A percentile compares a stretch with the other conserved stretches of the same genome.
phyloP scores from a whole-genome alignment of 2,797 vertebrate genomes.

The Antrozous pallidus region DNA sequence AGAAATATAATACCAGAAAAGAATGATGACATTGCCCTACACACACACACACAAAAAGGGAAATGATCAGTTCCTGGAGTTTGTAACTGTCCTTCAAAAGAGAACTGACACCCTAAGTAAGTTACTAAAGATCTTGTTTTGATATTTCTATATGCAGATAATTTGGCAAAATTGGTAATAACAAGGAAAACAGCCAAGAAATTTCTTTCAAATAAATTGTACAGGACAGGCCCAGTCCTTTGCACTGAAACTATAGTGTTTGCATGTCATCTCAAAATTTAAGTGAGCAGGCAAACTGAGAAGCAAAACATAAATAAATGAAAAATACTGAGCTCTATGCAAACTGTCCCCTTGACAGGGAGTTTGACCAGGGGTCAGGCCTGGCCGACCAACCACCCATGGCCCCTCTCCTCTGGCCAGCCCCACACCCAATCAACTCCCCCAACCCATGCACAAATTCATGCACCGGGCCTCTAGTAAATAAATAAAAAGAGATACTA shows the following conservation, averaged over 20 bases:
- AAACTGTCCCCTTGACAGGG: no score
- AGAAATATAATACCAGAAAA: conserved; percentile 40
- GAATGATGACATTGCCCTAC: conserved; percentile 32
- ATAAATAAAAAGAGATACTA: background rate
- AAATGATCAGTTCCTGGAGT: background rate
- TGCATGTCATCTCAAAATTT: background rate
- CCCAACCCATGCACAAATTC: no score
- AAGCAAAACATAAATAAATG: no score
- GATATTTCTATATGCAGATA: background rate
- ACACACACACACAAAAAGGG: background rate
- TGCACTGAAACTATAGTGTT: background rate
- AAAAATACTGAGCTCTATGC: background rate
- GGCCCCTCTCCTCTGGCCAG: no score
- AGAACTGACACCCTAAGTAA: background rate
- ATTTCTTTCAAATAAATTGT: background rate
- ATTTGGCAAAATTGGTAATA: background rate
- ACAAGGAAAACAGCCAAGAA: background rate
- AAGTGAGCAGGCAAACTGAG: background rate
- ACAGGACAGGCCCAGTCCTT: background rate
- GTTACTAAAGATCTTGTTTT: background rate
- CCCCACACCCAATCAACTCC: no score
- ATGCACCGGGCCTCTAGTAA: no score
- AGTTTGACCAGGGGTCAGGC: no score
- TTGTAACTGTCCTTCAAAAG: conserved; percentile 7
- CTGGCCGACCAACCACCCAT: no score